A percentile compares a stretch with the other conserved stretches of the same genome.
phyloP scores from a whole-genome alignment of 2,797 vertebrate genomes.

The Sphenodon punctatus region DNA sequence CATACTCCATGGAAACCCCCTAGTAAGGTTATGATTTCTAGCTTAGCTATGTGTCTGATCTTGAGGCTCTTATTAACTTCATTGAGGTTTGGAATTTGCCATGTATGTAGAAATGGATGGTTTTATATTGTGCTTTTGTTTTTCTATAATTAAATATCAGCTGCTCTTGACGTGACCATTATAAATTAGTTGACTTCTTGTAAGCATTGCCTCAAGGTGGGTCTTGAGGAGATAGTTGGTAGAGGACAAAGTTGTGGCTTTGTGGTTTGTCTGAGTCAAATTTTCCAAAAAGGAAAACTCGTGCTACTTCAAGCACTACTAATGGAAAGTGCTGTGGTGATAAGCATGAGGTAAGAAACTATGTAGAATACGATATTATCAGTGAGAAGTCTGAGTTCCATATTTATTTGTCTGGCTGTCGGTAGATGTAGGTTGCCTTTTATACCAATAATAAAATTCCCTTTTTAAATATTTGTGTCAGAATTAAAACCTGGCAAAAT shows the following conservation, averaged over 20 bases:
- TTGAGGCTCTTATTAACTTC: background rate
- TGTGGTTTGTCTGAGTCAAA: too few relatives aligned
- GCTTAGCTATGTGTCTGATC: fast-evolving
- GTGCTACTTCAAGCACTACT: background rate
- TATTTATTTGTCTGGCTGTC: background rate
- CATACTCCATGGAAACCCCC: too few relatives aligned
- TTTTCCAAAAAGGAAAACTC: background rate
- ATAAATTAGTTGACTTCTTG: background rate
- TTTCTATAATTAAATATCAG: background rate
- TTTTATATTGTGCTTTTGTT: background rate
- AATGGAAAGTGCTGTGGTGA: background rate
- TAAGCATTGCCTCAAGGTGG: background rate
- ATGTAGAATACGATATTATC: background rate
- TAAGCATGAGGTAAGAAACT: background rate
- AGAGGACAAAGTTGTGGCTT: too few relatives aligned
- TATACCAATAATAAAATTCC: background rate
- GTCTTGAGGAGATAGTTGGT: background rate
- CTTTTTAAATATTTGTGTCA: background rate
- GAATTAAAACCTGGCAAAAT: too few relatives aligned
- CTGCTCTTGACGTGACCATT: background rate
- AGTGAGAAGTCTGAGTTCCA: background rate
- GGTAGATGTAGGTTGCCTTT: background rate
- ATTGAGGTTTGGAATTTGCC: fast-evolving
- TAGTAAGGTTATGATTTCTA: background rate
- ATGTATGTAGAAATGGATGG: fast-evolving